Percentiles rank a stretch among this genome's conserved stretches.
Evolutionary conservation across 1,140 invertebrate genomes (phyloP).

Genomic region (Orussus abietinus): DNA sequence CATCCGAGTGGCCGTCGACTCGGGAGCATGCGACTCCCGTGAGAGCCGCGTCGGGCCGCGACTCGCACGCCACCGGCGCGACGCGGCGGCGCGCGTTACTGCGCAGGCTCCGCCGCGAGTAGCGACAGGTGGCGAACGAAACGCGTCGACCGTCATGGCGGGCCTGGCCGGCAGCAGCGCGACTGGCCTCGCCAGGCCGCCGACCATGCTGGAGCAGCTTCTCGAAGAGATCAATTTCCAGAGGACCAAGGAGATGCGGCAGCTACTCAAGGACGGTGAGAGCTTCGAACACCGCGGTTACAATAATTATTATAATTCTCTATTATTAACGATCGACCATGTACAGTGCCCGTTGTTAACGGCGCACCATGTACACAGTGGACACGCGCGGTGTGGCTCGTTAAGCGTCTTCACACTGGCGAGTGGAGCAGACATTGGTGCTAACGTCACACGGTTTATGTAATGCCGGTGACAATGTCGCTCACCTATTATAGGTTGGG

Average conservation of each 20-base stretch:
- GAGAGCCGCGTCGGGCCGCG: no score
- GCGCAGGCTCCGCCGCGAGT: slow-evolving; percentile 1
- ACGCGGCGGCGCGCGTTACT: slow-evolving; percentile 10
- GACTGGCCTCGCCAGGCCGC: slow-evolving; percentile 59
- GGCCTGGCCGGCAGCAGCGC: slow-evolving; percentile 38
- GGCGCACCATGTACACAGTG: no score
- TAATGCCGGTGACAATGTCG: no score
- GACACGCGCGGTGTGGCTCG: no score
- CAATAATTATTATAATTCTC: neutral
- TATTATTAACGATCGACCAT: no score
- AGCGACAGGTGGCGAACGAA: neutral
- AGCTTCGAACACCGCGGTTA: slow-evolving; percentile 7
- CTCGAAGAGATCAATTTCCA: slow-evolving; percentile 89
- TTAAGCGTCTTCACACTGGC: no score
- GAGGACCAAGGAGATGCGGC: slow-evolving; percentile 82
- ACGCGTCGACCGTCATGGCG: slow-evolving; percentile 27
- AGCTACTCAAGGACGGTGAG: slow-evolving; percentile 79
- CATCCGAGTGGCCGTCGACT: neutral
- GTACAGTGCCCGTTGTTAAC: no score
- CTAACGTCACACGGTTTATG: no score
- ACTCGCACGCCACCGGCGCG: no score
- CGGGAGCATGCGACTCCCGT: neutral
- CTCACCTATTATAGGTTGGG: no score
- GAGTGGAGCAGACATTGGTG: no score
- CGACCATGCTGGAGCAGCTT: slow-evolving; percentile 78